Evolutionary conservation across 2,888 invertebrate species (phyloP).

Genomic region (Melieria picta): DNA sequence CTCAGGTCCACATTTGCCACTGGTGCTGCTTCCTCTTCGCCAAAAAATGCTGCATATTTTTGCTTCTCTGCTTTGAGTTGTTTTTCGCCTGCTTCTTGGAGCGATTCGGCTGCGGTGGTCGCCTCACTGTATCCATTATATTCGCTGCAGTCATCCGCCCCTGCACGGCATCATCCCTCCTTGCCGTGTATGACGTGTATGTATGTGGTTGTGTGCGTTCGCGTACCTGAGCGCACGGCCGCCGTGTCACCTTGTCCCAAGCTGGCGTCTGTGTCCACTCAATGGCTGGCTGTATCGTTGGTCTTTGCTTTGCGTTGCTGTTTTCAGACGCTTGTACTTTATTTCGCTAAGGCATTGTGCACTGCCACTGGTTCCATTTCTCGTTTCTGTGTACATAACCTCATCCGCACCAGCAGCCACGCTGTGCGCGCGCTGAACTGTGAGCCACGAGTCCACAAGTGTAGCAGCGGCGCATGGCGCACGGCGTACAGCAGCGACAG

Average conservation of each 20-base stretch:
- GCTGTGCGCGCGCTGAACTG: slow-evolving; percentile 11
- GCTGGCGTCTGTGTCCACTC: slow-evolving; percentile 17
- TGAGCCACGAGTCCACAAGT: slow-evolving; percentile 17
- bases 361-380: not conserved
- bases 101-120: too few species aligned
- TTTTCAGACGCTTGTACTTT: not conserved
- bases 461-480: not conserved
- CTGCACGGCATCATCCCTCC: too few species aligned
- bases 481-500: not conserved
- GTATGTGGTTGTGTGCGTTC: not conserved
- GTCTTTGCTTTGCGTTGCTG: slow-evolving; percentile 14
- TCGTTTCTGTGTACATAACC: slow-evolving; percentile 18
- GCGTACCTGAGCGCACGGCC: not conserved
- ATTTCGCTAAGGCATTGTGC: too few species aligned
- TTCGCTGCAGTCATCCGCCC: too few species aligned
- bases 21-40: too few species aligned
- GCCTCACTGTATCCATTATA: too few species aligned
- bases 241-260: not conserved
- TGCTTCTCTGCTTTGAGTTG: too few species aligned
- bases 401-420: slow-evolving; percentile 17
- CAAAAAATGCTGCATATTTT: too few species aligned
- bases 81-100: too few species aligned
- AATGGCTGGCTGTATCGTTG: slow-evolving; percentile 13
- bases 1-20: too few species aligned
- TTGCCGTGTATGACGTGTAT: not conserved